Evolutionary conservation across 2,797 vertebrate species (phyloP).

Genomic region (Anguilla marmorata): DNA sequence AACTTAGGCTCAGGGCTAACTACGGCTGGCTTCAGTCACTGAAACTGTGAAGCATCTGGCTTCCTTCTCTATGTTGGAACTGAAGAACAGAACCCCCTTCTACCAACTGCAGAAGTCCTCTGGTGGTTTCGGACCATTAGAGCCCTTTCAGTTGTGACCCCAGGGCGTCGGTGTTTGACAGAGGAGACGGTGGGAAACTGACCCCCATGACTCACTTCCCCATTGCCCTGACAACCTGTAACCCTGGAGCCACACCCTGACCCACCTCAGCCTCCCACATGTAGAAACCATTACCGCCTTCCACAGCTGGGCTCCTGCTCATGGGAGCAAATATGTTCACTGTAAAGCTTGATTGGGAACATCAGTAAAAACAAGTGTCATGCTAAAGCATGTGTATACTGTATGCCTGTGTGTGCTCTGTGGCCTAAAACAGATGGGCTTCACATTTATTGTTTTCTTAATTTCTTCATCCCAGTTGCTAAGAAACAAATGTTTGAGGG

Average conservation of each 20-base stretch:
- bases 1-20: not conserved
- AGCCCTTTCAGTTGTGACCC: not conserved
- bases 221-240: not conserved
- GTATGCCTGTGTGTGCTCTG: not conserved
- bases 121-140: not conserved
- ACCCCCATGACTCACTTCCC: not conserved
- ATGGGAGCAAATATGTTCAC: not conserved
- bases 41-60: not conserved
- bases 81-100: not conserved
- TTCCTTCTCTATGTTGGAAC: not conserved
- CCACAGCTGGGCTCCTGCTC: not conserved
- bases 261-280: slow-evolving; percentile 1
- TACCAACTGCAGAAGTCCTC: not conserved
- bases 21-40: not conserved
- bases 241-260: not conserved
- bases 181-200: slow-evolving; percentile 13
- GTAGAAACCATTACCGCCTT: slow-evolving; percentile 1
- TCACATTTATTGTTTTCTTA: not conserved
- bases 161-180: not conserved
- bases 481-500: not conserved
- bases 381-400: not conserved
- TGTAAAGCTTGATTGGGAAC: not conserved
- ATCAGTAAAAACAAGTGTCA: not conserved
- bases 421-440: not conserved
- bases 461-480: not conserved